These are phyloP conservation scores for Rhagologus leucostigma DNA, from an alignment of 2,113 vertebrate species.

Conservation along the genomic window DNA sequence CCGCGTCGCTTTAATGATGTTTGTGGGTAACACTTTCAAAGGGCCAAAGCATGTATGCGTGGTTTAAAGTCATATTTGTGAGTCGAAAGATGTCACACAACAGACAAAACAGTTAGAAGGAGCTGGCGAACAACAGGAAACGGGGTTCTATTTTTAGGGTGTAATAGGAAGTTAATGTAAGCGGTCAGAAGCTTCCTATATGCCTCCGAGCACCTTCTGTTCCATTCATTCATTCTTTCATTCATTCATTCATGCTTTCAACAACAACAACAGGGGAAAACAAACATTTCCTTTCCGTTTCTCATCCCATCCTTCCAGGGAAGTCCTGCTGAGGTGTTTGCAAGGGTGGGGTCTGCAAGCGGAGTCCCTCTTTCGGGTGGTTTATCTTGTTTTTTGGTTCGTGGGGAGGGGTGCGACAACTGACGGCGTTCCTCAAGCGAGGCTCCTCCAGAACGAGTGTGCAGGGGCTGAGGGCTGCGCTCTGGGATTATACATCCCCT, in stretches of 20 bases:
- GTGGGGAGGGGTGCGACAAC: background rate
- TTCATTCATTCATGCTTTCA: constrained; percentile 32
- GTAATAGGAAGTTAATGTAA: constrained; percentile 69
- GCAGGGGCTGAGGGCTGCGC: background rate
- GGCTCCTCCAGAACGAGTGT: background rate
- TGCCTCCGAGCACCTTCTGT: constrained; percentile 63
- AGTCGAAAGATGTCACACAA: background rate
- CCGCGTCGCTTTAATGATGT: background rate
- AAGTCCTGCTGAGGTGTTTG: background rate
- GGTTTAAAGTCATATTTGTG: background rate
- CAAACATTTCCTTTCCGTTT: constrained; percentile 13
- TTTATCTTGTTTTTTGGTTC: background rate
- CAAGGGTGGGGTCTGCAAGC: background rate
- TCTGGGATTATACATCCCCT: background rate
- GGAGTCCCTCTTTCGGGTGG: background rate
- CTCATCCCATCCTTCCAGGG: background rate
- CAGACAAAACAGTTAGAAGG: constrained; percentile 36
- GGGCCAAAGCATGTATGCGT: background rate
- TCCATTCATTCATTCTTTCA: constrained; percentile 50
- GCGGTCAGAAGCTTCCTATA: constrained; percentile 56
- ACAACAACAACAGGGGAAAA: constrained; percentile 45
- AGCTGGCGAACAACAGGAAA: constrained; percentile 71
- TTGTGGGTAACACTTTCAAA: background rate
- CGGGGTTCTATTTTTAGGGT: constrained; percentile 72
- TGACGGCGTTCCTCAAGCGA: background rate